These are phyloP conservation scores for Drosophila prosaltans DNA, from an alignment of 1,140 invertebrate genomes.

Conservation along the genomic window DNA sequence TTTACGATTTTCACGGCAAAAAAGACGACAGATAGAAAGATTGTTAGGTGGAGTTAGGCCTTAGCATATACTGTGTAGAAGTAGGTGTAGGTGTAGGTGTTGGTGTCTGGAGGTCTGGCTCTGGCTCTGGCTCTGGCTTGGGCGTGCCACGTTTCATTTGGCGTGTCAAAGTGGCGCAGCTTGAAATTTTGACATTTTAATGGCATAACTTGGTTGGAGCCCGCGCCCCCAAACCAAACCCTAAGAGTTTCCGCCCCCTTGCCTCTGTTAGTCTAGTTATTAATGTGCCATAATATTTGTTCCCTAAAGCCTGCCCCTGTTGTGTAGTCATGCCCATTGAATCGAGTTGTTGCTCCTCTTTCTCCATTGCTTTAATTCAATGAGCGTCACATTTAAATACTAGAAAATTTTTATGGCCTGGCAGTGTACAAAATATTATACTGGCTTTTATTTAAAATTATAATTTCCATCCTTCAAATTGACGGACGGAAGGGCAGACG, in stretches of 20 bases:
- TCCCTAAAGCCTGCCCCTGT: not conserved
- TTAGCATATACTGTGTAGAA: not conserved
- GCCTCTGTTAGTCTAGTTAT: constrained; percentile 44
- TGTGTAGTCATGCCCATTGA: not conserved
- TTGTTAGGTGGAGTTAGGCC: not conserved
- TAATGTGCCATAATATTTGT: constrained; percentile 66
- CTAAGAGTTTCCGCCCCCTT: not conserved
- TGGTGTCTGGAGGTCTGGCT: constrained; percentile 22
- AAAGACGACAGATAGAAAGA: not conserved
- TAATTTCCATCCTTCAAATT: constrained; percentile 31
- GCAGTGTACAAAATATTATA: not conserved
- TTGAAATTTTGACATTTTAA: constrained; percentile 70
- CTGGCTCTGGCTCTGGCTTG: not conserved
- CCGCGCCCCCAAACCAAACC: constrained; percentile 27
- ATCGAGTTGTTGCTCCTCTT: constrained; percentile 4
- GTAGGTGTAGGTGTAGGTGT: too few relatives aligned
- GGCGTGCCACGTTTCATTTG: constrained; percentile 69
- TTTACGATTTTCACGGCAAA: not conserved
- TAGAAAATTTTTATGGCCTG: constrained; percentile 21
- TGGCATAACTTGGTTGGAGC: constrained; percentile 49
- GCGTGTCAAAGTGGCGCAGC: constrained; percentile 65
- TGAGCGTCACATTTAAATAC: constrained; percentile 52
- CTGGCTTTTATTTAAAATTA: constrained; percentile 26
- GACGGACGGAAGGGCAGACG: not conserved
- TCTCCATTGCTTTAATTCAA: constrained; percentile 3